These are phyloP conservation scores for Cheumatopsyche charites DNA, from an alignment of 1,140 invertebrate species.

Conservation along the genomic window DNA sequence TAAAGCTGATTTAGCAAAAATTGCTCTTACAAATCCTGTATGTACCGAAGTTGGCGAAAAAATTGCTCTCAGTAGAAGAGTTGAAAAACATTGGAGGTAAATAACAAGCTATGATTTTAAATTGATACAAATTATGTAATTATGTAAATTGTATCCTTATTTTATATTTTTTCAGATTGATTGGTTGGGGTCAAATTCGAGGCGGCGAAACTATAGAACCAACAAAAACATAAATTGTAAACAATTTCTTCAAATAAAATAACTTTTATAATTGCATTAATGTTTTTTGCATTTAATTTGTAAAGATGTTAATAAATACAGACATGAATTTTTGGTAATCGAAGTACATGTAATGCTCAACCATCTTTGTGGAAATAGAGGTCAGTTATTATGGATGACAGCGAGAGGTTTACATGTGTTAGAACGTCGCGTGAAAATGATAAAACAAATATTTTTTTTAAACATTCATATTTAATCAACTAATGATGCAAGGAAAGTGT, in stretches of 20 bases:
- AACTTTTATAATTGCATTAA: slow-evolving; percentile 35
- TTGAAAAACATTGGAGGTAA: slow-evolving; percentile 99
- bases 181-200: slow-evolving; percentile 96
- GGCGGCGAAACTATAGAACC: slow-evolving; percentile 90
- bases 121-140: slow-evolving; percentile 37
- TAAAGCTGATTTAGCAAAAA: slow-evolving; percentile 97
- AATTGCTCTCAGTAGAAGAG: slow-evolving; percentile 95
- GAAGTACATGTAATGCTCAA: too few relatives aligned
- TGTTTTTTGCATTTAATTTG: background rate
- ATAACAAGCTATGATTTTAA: slow-evolving; percentile 8
- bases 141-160: slow-evolving; percentile 28
- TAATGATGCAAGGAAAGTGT: too few relatives aligned
- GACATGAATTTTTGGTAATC: too few relatives aligned
- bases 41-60: slow-evolving; percentile 99
- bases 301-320: too few relatives aligned
- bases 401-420: background rate
- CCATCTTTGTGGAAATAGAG: too few relatives aligned
- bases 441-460: background rate
- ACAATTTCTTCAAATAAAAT: slow-evolving; percentile 43
- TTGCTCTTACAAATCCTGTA: slow-evolving; percentile 95
- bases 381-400: too few relatives aligned
- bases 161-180: slow-evolving; percentile 72
- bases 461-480: too few relatives aligned
- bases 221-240: slow-evolving; percentile 52
- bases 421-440: background rate